Base-by-base conservation (phyloP, 2,797 vertebrate genomes). In the Tokudaia muenninki region DNA sequence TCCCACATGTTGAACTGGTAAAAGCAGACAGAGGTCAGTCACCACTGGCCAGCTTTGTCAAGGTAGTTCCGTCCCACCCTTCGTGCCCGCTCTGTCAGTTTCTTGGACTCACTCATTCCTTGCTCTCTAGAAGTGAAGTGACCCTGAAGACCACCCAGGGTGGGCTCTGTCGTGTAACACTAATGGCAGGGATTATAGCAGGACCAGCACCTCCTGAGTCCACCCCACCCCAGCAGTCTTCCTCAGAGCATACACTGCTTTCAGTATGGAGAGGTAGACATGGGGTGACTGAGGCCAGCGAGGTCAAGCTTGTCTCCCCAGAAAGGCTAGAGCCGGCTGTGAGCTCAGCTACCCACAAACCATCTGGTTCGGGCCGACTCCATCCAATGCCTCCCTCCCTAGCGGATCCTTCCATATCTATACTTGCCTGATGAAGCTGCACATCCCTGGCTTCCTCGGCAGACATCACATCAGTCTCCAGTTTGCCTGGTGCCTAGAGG, bases 171-270 rank as follows among this genome's bases (percentile, higher is more conserved):
- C 78, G 77, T 47, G 10, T 6, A 44, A 13, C 61, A 47, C 12
- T 1, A 41, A 9, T 0, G 4, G 26, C 0, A 12, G 13, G 5
- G 11, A 4, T 1, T 7, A 26, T 0, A 10, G 74, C 0, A 41
- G 11, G 6, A 1, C 37, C 77, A 16, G 17, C n/a, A 24, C 34
- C 34, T 91, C 65, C 77, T 10, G 93, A 50, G 57, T 74, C 29
- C 3, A 0, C 7, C 52, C 1, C 1, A 47, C 24, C 57, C 59
- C 77, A 3, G 0, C 4, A 10, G 0, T 0, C 19, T 80, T 1
- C 63, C 61, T 78, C 9, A 6, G n/a, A 79, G 37, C 55, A 8
- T 90, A 50, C 19, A 41, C 61, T 37, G 34, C 57, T 24, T 70
- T 52, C 44, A 50, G 6, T 3, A 22, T 52, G 47, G 31, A 47